Evolutionary conservation across 2,888 invertebrate species (phyloP).

Genomic region (Stenotaenia linearis): DNA sequence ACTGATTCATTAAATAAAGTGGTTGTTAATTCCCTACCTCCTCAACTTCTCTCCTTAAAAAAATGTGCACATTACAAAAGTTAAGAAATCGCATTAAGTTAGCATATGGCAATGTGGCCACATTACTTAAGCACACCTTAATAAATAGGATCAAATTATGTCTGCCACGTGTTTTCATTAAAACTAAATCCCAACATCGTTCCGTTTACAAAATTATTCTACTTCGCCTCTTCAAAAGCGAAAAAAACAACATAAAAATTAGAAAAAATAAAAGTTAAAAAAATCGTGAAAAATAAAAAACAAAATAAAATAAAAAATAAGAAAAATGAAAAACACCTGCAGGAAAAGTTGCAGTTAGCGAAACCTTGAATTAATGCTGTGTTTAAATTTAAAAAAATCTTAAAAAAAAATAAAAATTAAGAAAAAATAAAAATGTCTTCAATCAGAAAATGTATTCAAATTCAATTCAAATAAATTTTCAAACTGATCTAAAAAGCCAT

Average conservation of each 20-base stretch:
- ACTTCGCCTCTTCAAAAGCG: background rate
- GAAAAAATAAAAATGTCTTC: background rate
- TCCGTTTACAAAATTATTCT: conserved; percentile 18
- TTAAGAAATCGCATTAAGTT: conserved; percentile 11
- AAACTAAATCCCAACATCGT: conserved; percentile 19
- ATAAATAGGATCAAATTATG: conserved; percentile 19
- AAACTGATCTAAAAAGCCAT: background rate
- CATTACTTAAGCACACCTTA: conserved; percentile 15
- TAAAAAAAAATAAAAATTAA: background rate
- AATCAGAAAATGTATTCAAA: background rate
- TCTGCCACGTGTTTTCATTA: conserved; percentile 19
- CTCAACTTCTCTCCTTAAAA: background rate
- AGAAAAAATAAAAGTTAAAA: background rate
- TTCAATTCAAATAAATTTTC: background rate
- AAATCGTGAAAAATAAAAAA: background rate
- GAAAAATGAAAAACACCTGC: background rate
- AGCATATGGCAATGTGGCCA: conserved; percentile 19
- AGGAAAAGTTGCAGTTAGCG: background rate
- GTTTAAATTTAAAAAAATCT: background rate
- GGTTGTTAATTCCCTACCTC: background rate
- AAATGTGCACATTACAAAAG: background rate
- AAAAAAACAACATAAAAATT: background rate
- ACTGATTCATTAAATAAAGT: conserved; percentile 3
- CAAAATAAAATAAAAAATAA: background rate
- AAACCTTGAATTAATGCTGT: background rate